Percentiles rank a stretch among this genome's conserved stretches.
Conservation (phyloP, 2,797 vertebrate genomes). For the Acanthornis magna region DNA sequence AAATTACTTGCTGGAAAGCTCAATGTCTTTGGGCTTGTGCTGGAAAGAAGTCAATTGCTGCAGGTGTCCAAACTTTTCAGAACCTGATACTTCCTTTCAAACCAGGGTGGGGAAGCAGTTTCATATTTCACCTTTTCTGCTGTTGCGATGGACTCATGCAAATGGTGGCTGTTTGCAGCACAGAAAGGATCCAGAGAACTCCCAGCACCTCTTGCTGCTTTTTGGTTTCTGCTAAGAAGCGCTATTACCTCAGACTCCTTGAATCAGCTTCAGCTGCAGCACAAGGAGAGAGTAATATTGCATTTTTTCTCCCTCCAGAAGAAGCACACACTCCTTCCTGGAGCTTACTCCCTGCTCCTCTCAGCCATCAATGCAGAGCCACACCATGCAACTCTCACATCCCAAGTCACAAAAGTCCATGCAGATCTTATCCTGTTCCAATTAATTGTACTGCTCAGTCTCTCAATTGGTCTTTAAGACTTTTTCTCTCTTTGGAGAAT, state of each 20-base stretch:
- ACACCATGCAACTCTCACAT: not conserved
- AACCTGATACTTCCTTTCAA: not conserved
- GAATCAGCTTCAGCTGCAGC: not conserved
- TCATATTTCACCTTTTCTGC: not conserved
- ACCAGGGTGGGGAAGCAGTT: not conserved
- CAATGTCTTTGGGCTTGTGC: not conserved
- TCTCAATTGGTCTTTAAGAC: not conserved
- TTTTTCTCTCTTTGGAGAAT: not conserved
- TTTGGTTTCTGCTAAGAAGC: not conserved
- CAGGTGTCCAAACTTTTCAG: constrained; percentile 28
- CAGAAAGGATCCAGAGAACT: not conserved
- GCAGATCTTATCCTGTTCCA: not conserved
- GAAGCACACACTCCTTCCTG: not conserved
- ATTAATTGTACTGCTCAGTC: not conserved
- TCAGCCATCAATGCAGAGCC: not conserved
- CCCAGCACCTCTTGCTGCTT: not conserved
- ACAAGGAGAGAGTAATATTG: not conserved
- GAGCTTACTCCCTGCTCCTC: not conserved
- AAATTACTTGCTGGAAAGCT: not conserved
- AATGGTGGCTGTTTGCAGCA: not conserved
- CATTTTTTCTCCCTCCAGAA: not conserved
- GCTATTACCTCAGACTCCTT: not conserved
- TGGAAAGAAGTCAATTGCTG: constrained; percentile 17
- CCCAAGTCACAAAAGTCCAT: not conserved
- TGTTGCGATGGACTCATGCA: not conserved